Conservation (phyloP, 2,888 invertebrate species). For the Nomada hirtipes region DNA sequence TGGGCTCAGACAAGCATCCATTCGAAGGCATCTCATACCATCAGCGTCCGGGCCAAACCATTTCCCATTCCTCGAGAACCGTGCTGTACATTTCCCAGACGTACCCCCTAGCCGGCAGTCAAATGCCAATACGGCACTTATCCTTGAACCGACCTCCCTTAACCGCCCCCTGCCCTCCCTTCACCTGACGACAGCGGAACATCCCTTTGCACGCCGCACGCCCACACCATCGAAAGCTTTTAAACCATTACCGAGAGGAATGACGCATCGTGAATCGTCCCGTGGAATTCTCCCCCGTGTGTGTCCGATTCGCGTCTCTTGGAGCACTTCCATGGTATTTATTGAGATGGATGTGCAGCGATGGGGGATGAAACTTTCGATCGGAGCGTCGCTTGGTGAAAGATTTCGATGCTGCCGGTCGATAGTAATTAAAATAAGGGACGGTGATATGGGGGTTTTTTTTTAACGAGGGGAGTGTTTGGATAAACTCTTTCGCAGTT, state of each 20-base stretch:
- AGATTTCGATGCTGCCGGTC: conserved; percentile 26
- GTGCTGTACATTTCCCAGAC: conserved; percentile 73
- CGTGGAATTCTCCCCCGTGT: conserved; percentile 66
- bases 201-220: conserved; percentile 7
- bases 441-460: too few relatives aligned
- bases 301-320: conserved; percentile 59
- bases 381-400: conserved; percentile 3
- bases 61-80: conserved; percentile 71
- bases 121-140: conserved; percentile 77
- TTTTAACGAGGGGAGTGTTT: too few relatives aligned
- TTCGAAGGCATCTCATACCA: conserved; percentile 70
- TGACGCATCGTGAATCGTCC: conserved; percentile 69
- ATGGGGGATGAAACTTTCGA: conserved; percentile 28
- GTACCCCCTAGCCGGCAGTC: conserved; percentile 72
- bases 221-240: conserved; percentile 68
- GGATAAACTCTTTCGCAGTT: too few relatives aligned
- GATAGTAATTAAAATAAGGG: conserved; percentile 38
- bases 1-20: conserved; percentile 73
- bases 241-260: conserved; percentile 73
- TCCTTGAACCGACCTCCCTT: conserved; percentile 57
- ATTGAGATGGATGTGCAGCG: conserved; percentile 66
- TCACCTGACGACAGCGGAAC: background rate
- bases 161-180: conserved; percentile 2
- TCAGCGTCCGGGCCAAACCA: conserved; percentile 71
- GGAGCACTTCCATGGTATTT: conserved; percentile 62